Evolutionary conservation across 1,140 invertebrate genomes (phyloP), one percentile per base, ranked within the genome.

Genomic region (Tenebrio molitor): DNA sequence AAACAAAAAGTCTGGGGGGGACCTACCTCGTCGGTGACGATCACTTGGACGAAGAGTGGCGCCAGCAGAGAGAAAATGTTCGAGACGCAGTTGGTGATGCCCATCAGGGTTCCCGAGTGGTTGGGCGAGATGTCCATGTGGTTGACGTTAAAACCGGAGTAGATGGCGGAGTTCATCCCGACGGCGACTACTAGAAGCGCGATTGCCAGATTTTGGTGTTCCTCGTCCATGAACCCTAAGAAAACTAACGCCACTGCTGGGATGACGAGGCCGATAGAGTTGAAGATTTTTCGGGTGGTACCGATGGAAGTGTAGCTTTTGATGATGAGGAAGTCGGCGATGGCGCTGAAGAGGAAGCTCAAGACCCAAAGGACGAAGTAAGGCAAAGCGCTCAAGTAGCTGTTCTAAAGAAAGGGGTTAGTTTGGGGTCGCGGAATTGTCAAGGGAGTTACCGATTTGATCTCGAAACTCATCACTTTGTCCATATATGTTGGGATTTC

Each of bases 401-500:
- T 93, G 79, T 91, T 91, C 92, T 95, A 36, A 83, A 84, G 21
- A 58, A 12, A 23, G 15, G 29, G 12, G 12, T 42, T 2, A 29
- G 23, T 16, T 12, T 14, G n/a, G 10, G n/a, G 16, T 42, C 1
- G 25, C 41, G 0, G 39, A 29, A 4, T 12, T 42, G 1, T 19
- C 7, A 29, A 12, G 1, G 29, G 33, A 66, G 74, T 75, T 73
- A 78, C 77, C n/a, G 72, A 83, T 82, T 91, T 88, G 17, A 97
- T 91, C 58, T 97, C 86, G 75, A 93, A 93, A 53, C 90, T 84
- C 0, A 98, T 86, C 0, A 97, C 90, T 53, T 90, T 88, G 15
- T 90, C 90, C 87, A 99, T 91, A 79, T 96, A 99, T 0, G 90
- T 92, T 0, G 97, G 97, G 75, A 98, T 91, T 83, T 96, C 91